Base-by-base conservation (phyloP, 2,888 invertebrate species). In the Nemapogon koenigi region DNA sequence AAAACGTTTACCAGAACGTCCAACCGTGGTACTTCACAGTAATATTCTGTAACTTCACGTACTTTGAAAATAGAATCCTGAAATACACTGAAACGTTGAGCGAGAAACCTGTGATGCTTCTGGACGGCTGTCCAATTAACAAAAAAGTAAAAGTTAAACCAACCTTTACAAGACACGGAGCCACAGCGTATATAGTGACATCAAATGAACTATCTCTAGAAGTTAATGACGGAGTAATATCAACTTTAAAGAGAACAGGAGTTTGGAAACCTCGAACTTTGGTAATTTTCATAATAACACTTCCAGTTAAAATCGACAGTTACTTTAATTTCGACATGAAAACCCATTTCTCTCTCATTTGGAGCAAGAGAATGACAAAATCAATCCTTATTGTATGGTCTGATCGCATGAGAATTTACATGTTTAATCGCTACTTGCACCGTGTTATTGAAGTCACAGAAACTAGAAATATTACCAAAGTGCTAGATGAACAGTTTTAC, bases 341-440 rank as follows among this genome's bases (percentile, higher is more conserved):
- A 7, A 60, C 46, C 14, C 78, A 81, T 30, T 84, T 84, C 35
- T 53, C 66, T 40, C 53, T 75, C 11, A 63, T 83, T 27, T 81
- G 81, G 79, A 68, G 69, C 26, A 66, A 65, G 40, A 80, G 80
- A 55, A 58, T 84, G 6, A 62, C 83, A 0, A 83, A 84, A 46
- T 75, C 75, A 0, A 64, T 78, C 2, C 48, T 79, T 4, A 55
- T 75, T 32, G 38, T 73, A 10, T 62, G 56, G 57, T 48, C 59
- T 10, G 53, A 58, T 6, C 50, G 57, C 2, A 49, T 82, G 16
- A 67, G 64, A 46, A 64, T 80, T 37, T 83, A 72, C 43, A 67
- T 72, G 0, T 84, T 81, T 44, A 81, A 82, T 47, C 81, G 79
- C 1, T 83, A 81, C 42, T 54, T 60, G 0, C 49, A 69, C 16